Evolutionary conservation across 1,140 invertebrate species (phyloP).

Genomic region (Lasioglossum baleicum): DNA sequence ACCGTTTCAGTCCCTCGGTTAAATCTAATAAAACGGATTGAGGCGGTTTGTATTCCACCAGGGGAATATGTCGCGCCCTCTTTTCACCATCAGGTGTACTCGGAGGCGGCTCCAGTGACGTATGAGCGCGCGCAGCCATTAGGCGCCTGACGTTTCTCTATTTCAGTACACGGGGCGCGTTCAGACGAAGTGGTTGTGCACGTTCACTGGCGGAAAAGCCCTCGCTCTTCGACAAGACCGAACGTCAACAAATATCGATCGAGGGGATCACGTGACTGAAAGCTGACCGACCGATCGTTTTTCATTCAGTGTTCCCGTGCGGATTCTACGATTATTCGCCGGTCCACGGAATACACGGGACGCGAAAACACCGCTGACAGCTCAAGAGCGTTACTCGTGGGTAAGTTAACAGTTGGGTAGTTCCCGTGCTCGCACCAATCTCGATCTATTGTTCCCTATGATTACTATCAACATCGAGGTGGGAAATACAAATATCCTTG

Average conservation of each 20-base stretch:
- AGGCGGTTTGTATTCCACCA: neutral
- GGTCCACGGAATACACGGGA: too few relatives aligned
- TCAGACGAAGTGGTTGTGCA: slow-evolving; percentile 36
- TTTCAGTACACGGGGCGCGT: slow-evolving; percentile 53
- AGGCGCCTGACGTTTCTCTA: slow-evolving; percentile 11
- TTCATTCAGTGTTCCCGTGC: neutral
- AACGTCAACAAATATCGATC: neutral
- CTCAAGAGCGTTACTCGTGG: slow-evolving; percentile 18
- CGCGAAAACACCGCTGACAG: neutral
- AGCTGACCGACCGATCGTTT: neutral
- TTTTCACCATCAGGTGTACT: slow-evolving; percentile 43
- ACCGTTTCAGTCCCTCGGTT: too few relatives aligned
- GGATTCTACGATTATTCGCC: neutral
- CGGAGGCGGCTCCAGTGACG: slow-evolving; percentile 41
- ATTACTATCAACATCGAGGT: neutral
- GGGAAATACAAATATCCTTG: neutral
- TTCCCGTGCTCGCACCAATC: neutral
- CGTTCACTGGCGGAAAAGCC: slow-evolving; percentile 14
- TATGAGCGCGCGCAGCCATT: slow-evolving; percentile 13
- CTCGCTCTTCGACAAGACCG: neutral
- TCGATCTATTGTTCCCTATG: neutral
- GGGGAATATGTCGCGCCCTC: slow-evolving; percentile 41
- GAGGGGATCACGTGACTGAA: slow-evolving; percentile 6
- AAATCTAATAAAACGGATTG: neutral
- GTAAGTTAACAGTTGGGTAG: slow-evolving; percentile 26